Evolutionary conservation across 2,797 vertebrate genomes (phyloP), one percentile per base, ranked within the genome.

Genomic region (Pantherophis alleghaniensis): DNA sequence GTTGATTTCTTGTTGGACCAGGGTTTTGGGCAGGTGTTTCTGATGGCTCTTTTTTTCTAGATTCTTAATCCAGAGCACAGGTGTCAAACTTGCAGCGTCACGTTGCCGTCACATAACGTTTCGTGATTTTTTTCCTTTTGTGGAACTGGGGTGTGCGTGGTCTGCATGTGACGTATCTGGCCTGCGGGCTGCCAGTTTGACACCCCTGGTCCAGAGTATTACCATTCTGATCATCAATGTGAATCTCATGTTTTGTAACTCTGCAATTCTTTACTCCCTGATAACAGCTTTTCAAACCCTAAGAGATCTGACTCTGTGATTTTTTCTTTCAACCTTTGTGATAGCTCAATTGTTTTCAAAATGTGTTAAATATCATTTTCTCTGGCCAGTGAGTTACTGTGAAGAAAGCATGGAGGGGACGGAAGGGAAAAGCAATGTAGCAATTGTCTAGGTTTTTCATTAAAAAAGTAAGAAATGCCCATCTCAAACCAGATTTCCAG

Each of bases 51-150:
- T 79, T 42, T 18, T 37, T 79, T 74, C 69, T 42, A 9, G 3
- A 32, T 37, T 74, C 69, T 74, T 37, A 74, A n/a, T 74, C 7
- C 69, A 79, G 32, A 79, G 5, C 13, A 14, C 0, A 0, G 24
- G 60, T 26, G 9, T 26, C 24, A 61, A 61, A 61, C 24, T 12
- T 0, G 9, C 0, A 3, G 60, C 0, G 0, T 26, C 10, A 26
- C 0, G 1, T 26, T 61, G 60, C 22, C 1, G 22, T 61, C 60
- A 61, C 1, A 1, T 61, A 7, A 60, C 0, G 20, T 61, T 60
- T 61, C 9, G 7, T 9, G 2, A 60, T 24, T 9, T 57, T 57
- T 57, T 18, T 18, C 57, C 18, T 20, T 22, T 60, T 5, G 7
- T 0, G 2, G 59, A 60, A 2, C 6, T 24, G 59, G 7, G 59